A percentile compares a stretch with the other conserved stretches of the same genome.
Evolutionary conservation across 37 sponge, comb jelly and placozoan genomes (phyloP).

Genomic region (Aphrocallistes beatrix): DNA sequence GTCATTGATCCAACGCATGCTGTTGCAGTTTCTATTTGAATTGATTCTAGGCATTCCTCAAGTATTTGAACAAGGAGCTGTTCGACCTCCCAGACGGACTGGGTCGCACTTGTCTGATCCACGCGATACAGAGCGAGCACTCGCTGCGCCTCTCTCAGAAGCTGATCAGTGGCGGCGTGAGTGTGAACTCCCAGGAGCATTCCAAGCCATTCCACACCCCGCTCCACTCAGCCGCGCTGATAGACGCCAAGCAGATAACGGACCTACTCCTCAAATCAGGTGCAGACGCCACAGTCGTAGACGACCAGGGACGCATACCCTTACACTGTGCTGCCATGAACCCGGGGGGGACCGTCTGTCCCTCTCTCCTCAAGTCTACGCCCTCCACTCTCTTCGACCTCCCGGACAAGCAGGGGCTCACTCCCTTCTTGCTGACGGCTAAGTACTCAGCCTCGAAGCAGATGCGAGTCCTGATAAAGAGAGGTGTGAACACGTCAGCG

Average conservation of each 20-base stretch:
- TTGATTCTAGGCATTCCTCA: not conserved
- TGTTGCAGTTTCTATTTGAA: not conserved
- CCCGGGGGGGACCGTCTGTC: not conserved
- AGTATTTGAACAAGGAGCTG: not conserved
- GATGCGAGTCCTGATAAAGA: not conserved
- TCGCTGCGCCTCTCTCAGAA: not conserved
- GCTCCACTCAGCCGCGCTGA: not conserved
- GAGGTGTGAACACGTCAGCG: not conserved
- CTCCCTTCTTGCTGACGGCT: not conserved
- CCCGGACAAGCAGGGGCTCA: slow-evolving; percentile 14
- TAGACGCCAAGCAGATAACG: not conserved
- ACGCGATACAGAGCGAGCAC: not conserved
- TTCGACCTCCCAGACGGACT: not conserved
- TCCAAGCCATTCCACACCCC: not conserved
- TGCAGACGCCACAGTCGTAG: not conserved
- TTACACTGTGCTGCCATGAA: not conserved
- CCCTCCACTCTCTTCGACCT: not conserved
- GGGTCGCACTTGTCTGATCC: slow-evolving; percentile 1
- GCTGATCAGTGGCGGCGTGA: not conserved
- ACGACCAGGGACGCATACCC: not conserved
- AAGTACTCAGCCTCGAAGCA: not conserved
- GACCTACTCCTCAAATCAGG: not conserved
- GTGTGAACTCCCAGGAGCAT: not conserved
- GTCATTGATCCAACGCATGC: not conserved
- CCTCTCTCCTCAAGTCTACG: not conserved